These are phyloP conservation scores for Stichodactyla helianthus DNA, from an alignment of 64 coral and sea anemone genomes.

Conservation along the genomic window DNA sequence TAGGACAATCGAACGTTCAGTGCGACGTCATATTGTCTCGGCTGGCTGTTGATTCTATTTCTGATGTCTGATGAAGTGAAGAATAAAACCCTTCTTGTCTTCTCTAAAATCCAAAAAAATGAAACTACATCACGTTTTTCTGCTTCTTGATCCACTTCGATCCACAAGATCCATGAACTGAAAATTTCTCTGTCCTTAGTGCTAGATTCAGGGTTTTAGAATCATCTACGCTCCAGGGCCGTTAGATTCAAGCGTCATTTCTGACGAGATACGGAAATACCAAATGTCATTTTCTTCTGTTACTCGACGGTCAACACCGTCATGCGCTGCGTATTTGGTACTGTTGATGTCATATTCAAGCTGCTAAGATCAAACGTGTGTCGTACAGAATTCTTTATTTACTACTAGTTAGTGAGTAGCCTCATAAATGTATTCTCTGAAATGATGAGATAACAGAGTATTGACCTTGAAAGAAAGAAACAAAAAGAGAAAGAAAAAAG, in stretches of 20 bases:
- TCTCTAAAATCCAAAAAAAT: too few species aligned
- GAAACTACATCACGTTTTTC: too few species aligned
- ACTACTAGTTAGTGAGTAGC: too few species aligned
- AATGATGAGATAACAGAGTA: too few species aligned
- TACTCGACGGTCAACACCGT: not conserved
- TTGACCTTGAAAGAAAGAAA: too few species aligned
- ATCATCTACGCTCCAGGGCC: not conserved
- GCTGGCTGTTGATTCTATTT: constrained; percentile 1
- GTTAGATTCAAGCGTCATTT: not conserved
- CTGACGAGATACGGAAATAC: not conserved
- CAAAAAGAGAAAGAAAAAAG: too few species aligned
- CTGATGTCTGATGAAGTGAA: constrained; percentile 12
- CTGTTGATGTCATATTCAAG: too few species aligned
- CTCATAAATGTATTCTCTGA: too few species aligned
- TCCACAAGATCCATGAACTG: too few species aligned
- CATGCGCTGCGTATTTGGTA: not conserved
- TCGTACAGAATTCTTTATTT: too few species aligned
- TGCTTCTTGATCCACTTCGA: too few species aligned
- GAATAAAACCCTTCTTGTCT: not conserved
- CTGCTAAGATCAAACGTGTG: too few species aligned
- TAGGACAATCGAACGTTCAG: not conserved
- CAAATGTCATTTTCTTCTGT: not conserved
- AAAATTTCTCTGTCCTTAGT: not conserved
- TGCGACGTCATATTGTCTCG: not conserved
- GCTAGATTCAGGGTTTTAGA: not conserved